Evolutionary conservation across 1,140 invertebrate species (phyloP), one percentile per base, ranked within the genome.

Genomic region (Marisa cornuarietis): DNA sequence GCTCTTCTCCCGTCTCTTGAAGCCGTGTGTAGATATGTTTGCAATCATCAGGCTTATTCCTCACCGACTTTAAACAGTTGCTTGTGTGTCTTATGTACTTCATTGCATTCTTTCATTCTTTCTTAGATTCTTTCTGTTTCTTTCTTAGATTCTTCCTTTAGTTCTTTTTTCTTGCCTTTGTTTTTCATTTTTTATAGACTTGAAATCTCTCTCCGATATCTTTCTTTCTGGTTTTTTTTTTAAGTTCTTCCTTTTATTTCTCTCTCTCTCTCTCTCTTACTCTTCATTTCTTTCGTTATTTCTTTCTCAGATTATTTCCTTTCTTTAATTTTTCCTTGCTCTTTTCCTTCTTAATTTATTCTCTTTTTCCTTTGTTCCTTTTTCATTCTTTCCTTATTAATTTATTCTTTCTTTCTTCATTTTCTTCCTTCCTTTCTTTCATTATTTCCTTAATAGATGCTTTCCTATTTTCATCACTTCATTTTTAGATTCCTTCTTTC

Each of bases 261-360:
- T 69, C 66, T 24, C 66, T 24, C 66, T 69, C 66, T 69, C 66
- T 69, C 66, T 69, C 66, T 69, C 66, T 69, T 6, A 7, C 11
- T 69, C 66, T 69, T 5, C n/a, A n/a, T 26, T 54, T 24, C 52
- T 49, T 73, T 14, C 51, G 7, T 73, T 49, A 0, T 22, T 73
- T 49, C 6, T 18, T 51, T 49, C n/a, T 22, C 49, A 7, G 26
- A 22, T 73, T 49, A 42, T 49, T 73, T 49, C 51, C 8, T 2
- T 49, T 42, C 42, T 73, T 49, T n/a, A n/a, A n/a, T 9, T 22
- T 73, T 0, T 73, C 1, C 9, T 18, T 22, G 7, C 9, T 49
- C 71, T 65, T 65, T 65, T 20, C 24, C 20, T 65, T 22, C n/a
- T n/a, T n/a, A n/a, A n/a, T n/a, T n/a, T n/a, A n/a, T n/a, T 65